These are phyloP conservation scores for Chelon auratus DNA, from an alignment of 2,797 vertebrate species.

Conservation along the genomic window DNA sequence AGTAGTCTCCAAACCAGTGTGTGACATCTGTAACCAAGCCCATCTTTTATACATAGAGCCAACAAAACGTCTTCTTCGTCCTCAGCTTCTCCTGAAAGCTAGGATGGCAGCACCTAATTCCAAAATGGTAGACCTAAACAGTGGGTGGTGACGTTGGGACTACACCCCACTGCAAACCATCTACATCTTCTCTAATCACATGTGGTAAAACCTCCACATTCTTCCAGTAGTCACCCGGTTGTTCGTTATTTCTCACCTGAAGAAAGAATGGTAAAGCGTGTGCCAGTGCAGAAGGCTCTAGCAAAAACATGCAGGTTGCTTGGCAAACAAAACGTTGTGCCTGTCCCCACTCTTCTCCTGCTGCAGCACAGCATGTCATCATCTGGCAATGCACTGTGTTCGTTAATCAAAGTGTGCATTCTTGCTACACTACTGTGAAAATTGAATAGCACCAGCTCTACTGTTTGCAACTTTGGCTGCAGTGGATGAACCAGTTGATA, in stretches of 20 bases:
- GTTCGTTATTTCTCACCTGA: background rate
- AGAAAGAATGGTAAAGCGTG: background rate
- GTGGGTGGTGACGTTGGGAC: too few relatives aligned
- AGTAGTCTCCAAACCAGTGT: too few relatives aligned
- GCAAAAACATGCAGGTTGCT: background rate
- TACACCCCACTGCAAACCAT: background rate
- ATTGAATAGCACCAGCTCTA: background rate
- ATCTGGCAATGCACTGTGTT: background rate
- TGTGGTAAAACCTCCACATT: background rate
- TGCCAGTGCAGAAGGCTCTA: background rate
- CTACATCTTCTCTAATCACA: background rate
- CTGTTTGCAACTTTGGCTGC: background rate
- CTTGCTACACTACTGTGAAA: background rate
- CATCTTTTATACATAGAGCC: too few relatives aligned
- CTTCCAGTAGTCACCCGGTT: background rate
- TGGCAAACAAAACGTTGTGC: background rate
- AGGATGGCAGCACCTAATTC: too few relatives aligned
- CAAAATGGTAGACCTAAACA: too few relatives aligned
- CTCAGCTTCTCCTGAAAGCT: too few relatives aligned
- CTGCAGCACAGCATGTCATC: background rate
- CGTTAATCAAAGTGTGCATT: background rate
- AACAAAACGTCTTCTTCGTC: too few relatives aligned
- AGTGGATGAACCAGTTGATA: background rate
- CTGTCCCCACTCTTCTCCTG: too few relatives aligned
- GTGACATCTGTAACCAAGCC: too few relatives aligned